A percentile compares a stretch with the other conserved stretches of the same genome.
phyloP scores from a whole-genome alignment of 92 coral and sea anemone species.

The Metridium senile region DNA sequence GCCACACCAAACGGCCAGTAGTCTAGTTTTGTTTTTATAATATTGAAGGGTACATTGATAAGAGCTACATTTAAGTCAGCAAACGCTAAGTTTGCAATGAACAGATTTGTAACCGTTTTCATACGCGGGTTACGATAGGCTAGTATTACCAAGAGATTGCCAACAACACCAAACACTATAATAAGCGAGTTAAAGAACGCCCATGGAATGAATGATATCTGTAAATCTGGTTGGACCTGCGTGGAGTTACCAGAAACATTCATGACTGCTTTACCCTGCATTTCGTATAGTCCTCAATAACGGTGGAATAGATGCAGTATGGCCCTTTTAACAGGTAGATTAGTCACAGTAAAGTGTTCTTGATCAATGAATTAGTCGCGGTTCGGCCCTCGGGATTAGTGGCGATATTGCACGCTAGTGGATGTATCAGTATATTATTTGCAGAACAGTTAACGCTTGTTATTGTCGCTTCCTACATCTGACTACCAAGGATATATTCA shows the following conservation, averaged over 20 bases:
- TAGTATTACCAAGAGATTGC: slow-evolving; percentile 70
- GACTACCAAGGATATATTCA: not conserved
- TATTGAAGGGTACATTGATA: slow-evolving; percentile 70
- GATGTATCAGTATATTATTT: slow-evolving; percentile 1
- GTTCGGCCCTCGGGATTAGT: not conserved
- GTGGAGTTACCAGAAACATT: not conserved
- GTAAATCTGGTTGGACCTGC: not conserved
- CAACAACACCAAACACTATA: slow-evolving; percentile 62
- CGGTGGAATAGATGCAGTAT: not conserved
- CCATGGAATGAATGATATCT: slow-evolving; percentile 28
- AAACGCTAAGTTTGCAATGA: slow-evolving; percentile 82
- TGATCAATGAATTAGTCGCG: not conserved
- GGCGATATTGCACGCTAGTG: not conserved
- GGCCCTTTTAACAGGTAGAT: not conserved
- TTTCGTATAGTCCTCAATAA: not conserved
- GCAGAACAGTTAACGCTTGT: not conserved
- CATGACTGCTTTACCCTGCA: not conserved
- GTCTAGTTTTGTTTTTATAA: slow-evolving; percentile 37
- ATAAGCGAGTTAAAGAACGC: slow-evolving; percentile 54
- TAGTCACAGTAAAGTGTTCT: not conserved
- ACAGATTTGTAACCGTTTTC: slow-evolving; percentile 87
- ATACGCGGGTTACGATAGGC: slow-evolving; percentile 83
- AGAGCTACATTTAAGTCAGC: slow-evolving; percentile 76
- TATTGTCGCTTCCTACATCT: not conserved
- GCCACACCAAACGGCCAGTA: slow-evolving; percentile 79